phyloP scores from a whole-genome alignment of 2,888 invertebrate species.

The Apotomis betuletana region DNA sequence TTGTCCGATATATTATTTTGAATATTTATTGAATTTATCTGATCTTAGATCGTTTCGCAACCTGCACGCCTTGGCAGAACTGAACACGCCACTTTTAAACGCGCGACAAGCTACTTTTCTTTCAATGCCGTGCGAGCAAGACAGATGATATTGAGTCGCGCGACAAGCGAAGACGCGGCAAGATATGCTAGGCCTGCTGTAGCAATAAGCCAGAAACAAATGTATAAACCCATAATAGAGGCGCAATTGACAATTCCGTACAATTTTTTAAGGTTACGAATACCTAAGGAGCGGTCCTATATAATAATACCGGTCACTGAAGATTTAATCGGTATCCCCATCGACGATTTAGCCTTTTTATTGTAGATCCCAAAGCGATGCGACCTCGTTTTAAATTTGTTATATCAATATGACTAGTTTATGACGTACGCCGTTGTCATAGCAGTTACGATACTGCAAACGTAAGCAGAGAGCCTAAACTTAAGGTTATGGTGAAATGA shows the following conservation, averaged over 20 bases:
- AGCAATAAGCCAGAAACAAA: neutral
- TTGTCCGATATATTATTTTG: too few species aligned
- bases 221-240: neutral
- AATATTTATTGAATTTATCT: too few species aligned
- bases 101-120: too few species aligned
- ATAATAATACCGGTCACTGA: conserved; percentile 10
- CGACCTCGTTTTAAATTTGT: conserved; percentile 31
- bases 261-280: neutral
- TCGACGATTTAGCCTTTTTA: conserved; percentile 3
- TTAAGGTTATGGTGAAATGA: neutral
- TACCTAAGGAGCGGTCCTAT: neutral
- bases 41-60: too few species aligned
- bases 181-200: too few species aligned
- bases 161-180: too few species aligned
- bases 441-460: conserved; percentile 5
- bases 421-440: conserved; percentile 10
- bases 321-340: conserved; percentile 16
- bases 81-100: too few species aligned
- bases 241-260: neutral
- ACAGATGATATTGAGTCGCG: too few species aligned
- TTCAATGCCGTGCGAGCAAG: too few species aligned
- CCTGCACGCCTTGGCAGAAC: too few species aligned
- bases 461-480: neutral
- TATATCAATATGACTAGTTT: conserved; percentile 27
- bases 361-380: neutral